Evolutionary conservation across 2,113 vertebrate species (phyloP).

Genomic region (Embiotoca jacksoni): DNA sequence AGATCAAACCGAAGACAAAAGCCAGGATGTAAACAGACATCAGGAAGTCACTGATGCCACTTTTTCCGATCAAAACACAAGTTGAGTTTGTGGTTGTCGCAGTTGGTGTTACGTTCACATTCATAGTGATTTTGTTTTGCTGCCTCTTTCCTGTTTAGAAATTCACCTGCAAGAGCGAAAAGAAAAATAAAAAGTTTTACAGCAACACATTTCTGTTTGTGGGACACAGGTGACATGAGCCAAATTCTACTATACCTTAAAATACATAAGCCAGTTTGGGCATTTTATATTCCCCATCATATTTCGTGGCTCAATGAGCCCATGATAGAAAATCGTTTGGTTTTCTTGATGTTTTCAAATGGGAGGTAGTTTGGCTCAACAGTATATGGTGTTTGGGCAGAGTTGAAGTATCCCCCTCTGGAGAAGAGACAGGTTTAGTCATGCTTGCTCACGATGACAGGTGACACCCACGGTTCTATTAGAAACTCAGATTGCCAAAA

Average conservation of each 20-base stretch:
- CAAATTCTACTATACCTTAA: neutral
- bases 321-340: conserved; percentile 7
- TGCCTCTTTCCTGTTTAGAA: conserved; percentile 10
- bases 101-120: neutral
- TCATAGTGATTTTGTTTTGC: conserved; percentile 45
- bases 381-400: neutral
- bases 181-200: neutral
- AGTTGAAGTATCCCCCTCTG: neutral
- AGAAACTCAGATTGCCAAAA: conserved; percentile 10
- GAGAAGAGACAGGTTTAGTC: conserved; percentile 30
- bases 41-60: conserved; percentile 68
- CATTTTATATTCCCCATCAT: conserved; percentile 15
- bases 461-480: neutral
- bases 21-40: conserved; percentile 81
- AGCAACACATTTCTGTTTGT: neutral
- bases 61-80: conserved; percentile 65
- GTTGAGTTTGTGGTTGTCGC: neutral
- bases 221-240: neutral
- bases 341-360: conserved; percentile 1
- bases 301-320: conserved; percentile 34
- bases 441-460: conserved; percentile 11
- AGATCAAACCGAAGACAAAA: conserved; percentile 80
- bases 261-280: neutral
- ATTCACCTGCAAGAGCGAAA: conserved; percentile 37
- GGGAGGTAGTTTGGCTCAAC: neutral